Evolutionary conservation across 2,113 vertebrate genomes (phyloP), one percentile per base, ranked within the genome.

Genomic region (Epinephelus fuscoguttatus): DNA sequence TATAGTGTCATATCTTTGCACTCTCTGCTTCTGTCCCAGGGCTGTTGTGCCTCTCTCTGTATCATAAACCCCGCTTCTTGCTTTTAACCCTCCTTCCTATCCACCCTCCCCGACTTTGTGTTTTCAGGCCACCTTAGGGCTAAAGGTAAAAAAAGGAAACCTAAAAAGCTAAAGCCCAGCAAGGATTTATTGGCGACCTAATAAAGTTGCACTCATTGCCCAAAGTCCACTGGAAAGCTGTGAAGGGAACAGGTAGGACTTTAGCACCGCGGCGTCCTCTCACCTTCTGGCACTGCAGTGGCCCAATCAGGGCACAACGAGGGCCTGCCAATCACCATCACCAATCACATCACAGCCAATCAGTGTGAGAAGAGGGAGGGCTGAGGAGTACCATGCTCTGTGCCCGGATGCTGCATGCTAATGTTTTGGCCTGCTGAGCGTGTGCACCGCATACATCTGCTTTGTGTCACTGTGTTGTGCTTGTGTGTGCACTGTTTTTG

Each of bases 141-240:
- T 95, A 97, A 96, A 96, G 96, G 96, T 98, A 99, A 96, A 97
- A 99, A 98, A 96, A 95, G 97, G 97, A 98, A 97, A 97, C 95
- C 96, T 94, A 98, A 97, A 96, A 98, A 95, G 93, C 96, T 97
- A 96, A 97, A 96, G 93, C 94, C 96, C 94, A 93, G 80, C 94
- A 95, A 95, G 95, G 95, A 95, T 88, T 94, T 95, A 94, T 94
- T 95, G 91, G 93, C 91, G 91, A 96, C 96, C 93, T 98, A 98
- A 96, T 92, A 95, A 96, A 93, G 88, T 93, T 85, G 82, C 80
- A 78, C 69, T 90, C 87, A 82, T 91, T 93, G 80, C 88, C 88
- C 92, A 94, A 94, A 92, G 88, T 91, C 88, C 85, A 87, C 93
- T 88, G 91, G 91, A 95, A 94, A 95, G 93, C 95, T 95, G 94